Evolutionary conservation across 1,140 invertebrate species (phyloP), one percentile per base, ranked within the genome.

Genomic region (Penaeus vannamei): DNA sequence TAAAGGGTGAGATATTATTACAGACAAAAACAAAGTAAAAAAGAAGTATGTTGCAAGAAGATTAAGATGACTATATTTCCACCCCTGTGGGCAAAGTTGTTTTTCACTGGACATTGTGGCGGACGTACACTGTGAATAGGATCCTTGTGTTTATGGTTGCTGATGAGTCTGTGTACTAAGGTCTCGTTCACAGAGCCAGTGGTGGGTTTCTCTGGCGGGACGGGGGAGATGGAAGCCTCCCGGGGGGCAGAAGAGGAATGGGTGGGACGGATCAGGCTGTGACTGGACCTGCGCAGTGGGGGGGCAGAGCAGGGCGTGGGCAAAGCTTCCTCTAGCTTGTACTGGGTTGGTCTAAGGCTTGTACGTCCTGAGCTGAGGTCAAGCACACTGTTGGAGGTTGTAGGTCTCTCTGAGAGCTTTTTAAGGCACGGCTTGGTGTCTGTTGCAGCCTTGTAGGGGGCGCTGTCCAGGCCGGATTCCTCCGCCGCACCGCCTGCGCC

Each of bases 201-300:
- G 64, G 64, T 59, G 66, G 53, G 64, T 84, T 61, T 89, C 72
- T 84, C 81, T 80, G 82, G 60, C 32, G 82, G 87, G 60, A 81
- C 72, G 14, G 87, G 87, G 23, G 86, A 82, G 60, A 81, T 53
- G 14, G 60, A 53, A 12, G 53, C 29, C 60, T 84, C 82, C 36
- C 82, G 53, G 60, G 81, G 23, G 83, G 82, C 53, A 36, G 81
- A 80, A 61, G 82, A 79, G 46, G 69, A 61, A 1, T 79, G 60
- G n/a, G 87, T 64, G 19, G 87, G 87, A 62, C 87, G 87, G 87
- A 89, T 89, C 19, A 89, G 82, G 82, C 87, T 89, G 42, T 89
- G 83, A 36, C 82, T 89, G 72, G 83, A 85, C 82, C 87, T 89
- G 42, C 87, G 81, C 19, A 89, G 87, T 32, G 87, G 87, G 26